Conservation (phyloP, 2,113 vertebrate genomes). For the Pomatorhinus ruficollis region DNA sequence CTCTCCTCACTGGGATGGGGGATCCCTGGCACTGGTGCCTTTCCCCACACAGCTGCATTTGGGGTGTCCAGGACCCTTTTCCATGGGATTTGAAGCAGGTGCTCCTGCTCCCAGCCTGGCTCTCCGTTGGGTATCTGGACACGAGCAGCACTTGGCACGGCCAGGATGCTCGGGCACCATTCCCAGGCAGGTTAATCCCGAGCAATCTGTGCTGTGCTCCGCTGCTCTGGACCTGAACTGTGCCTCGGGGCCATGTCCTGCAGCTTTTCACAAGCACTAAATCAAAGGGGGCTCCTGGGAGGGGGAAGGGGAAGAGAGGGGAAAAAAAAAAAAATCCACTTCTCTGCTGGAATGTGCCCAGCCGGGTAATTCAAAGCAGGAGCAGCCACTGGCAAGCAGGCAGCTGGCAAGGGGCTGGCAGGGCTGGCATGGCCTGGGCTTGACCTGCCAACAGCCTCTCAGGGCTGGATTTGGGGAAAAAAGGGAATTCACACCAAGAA, state of each 20-base stretch:
- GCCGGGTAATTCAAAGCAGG: not conserved
- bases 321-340: not conserved
- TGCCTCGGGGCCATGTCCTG: not conserved
- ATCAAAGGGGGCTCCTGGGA: slow-evolving; percentile 23
- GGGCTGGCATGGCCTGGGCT: slow-evolving; percentile 23
- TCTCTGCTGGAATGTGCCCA: slow-evolving; percentile 40
- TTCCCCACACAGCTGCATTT: not conserved
- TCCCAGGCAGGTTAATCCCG: not conserved
- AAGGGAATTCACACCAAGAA: not conserved
- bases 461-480: not conserved
- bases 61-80: not conserved
- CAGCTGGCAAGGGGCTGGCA: not conserved
- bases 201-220: not conserved
- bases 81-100: not conserved
- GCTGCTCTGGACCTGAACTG: not conserved
- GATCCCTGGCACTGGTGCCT: not conserved
- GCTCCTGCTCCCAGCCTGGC: not conserved
- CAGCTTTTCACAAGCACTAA: slow-evolving; percentile 13
- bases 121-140: fast-evolving
- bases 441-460: slow-evolving; percentile 48
- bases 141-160: not conserved
- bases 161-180: not conserved
- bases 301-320: not conserved
- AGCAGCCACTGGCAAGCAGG: slow-evolving; percentile 21
- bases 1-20: fast-evolving